Base-by-base conservation (phyloP, 2,797 vertebrate genomes). In the Etheostoma perlongum region DNA sequence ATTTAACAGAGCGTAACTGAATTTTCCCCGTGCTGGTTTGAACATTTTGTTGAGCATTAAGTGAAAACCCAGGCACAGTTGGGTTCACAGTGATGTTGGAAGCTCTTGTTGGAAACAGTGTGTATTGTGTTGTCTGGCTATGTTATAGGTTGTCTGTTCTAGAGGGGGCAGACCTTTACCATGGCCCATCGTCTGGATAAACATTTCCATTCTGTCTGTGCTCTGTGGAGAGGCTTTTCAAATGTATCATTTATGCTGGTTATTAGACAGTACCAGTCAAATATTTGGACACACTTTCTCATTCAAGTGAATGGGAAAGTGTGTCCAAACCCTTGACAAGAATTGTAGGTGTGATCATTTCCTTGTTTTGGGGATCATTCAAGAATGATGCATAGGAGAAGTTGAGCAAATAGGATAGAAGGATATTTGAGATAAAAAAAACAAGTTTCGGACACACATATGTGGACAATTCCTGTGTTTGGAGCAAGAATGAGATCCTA, bases 101-200 rank as follows among this genome's bases (percentile, higher is more conserved):
- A 83, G 79, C 80, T 74, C 72, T 58, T 65, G 58, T 86, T 87
- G 92, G 89, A 93, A 93, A 93, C 81, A 88, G 47, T 86, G 86
- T 51, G 84, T 92, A 84, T 91, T 91, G 86, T 91, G 80, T 91
- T 91, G 91, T 90, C 92, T 93, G 88, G 88, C 90, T 90, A 81
- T 88, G 85, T 89, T 90, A 89, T 82, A 81, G 82, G 68, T 88
- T 54, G 74, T 87, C 84, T 85, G 83, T 86, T 82, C 36, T 61
- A 25, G 66, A 64, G 51, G 62, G 79, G 82, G 87, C 72, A 72
- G 76, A 74, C 79, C 85, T 88, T 92, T 80, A 85, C 78, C 76
- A 73, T 30, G 81, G 79, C 80, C 76, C 79, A 68, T 89, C 74
- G 66, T 87, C 92, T 91, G 87, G 79, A 88, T 91, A 89, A 92